Percentiles rank a stretch among this genome's conserved stretches.
phyloP scores from a whole-genome alignment of 1,140 invertebrate genomes.

The Drosophila nannoptera region DNA sequence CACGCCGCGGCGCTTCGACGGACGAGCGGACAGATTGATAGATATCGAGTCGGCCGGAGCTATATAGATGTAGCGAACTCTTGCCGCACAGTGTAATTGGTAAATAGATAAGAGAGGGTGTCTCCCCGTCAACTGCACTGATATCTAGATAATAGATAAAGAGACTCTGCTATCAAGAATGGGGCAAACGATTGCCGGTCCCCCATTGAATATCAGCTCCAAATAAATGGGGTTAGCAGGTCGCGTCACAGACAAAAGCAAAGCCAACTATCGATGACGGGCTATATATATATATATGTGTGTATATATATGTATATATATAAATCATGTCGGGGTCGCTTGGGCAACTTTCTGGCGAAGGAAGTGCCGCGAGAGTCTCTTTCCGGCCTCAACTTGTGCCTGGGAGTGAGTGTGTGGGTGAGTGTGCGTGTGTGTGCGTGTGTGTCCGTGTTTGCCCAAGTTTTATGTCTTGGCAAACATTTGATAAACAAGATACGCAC shows the following conservation, averaged over 20 bases:
- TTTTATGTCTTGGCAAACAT: slow-evolving; percentile 70
- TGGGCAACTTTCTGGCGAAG: slow-evolving; percentile 14
- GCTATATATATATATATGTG: slow-evolving; percentile 17
- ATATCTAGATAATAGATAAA: not conserved
- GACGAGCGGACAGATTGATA: no score
- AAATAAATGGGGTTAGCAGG: slow-evolving; percentile 57
- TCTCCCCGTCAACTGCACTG: no score
- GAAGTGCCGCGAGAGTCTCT: slow-evolving; percentile 5
- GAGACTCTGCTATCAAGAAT: not conserved
- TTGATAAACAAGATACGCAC: slow-evolving; percentile 53
- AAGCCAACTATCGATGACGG: slow-evolving; percentile 20
- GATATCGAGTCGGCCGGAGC: no score
- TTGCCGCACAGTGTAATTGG: no score
- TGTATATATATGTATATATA: slow-evolving; percentile 14
- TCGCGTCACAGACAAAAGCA: slow-evolving; percentile 27
- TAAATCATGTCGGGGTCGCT: no score
- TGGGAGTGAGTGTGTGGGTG: no score
- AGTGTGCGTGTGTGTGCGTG: slow-evolving; percentile 11
- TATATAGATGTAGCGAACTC: no score
- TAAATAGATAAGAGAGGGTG: no score
- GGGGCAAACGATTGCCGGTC: not conserved
- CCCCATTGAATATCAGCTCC: slow-evolving; percentile 13
- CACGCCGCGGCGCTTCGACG: no score
- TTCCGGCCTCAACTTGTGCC: slow-evolving; percentile 31
- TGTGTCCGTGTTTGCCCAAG: slow-evolving; percentile 53